Conservation (phyloP, 2,888 invertebrate species). For the Euclidia mi region DNA sequence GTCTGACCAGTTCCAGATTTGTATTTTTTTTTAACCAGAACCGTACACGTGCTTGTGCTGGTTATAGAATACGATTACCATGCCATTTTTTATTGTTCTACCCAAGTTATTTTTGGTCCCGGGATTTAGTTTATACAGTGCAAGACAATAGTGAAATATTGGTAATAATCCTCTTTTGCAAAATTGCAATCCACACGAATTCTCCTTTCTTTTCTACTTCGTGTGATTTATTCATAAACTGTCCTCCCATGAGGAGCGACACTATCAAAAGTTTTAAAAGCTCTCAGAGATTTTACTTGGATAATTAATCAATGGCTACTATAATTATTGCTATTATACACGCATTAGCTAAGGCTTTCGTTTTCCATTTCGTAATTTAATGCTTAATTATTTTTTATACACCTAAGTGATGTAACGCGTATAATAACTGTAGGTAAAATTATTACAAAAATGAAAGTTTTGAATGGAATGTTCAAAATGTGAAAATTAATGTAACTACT, state of each 20-base stretch:
- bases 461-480: background rate
- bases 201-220: conserved; percentile 5
- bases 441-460: background rate
- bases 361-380: too few species aligned
- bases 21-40: too few species aligned
- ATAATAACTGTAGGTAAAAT: background rate
- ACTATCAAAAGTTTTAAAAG: conserved; percentile 26
- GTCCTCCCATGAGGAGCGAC: conserved; percentile 2
- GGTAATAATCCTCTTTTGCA: too few species aligned
- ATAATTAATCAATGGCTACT: conserved; percentile 9
- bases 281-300: conserved; percentile 15
- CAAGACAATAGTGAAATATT: too few species aligned
- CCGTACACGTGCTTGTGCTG: too few species aligned
- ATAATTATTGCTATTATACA: conserved; percentile 9
- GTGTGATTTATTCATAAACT: conserved; percentile 7
- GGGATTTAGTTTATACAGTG: too few species aligned
- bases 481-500: too few species aligned
- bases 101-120: too few species aligned
- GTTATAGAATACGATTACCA: too few species aligned
- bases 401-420: background rate
- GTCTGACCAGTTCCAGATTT: too few species aligned
- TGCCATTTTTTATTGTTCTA: too few species aligned
- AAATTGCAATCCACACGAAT: too few species aligned
- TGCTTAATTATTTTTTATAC: conserved; percentile 3
- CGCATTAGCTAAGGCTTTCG: conserved; percentile 6